A percentile compares a stretch with the other conserved stretches of the same genome.
Conservation (phyloP, 2,113 vertebrate genomes). For the Nanorana parkeri region DNA sequence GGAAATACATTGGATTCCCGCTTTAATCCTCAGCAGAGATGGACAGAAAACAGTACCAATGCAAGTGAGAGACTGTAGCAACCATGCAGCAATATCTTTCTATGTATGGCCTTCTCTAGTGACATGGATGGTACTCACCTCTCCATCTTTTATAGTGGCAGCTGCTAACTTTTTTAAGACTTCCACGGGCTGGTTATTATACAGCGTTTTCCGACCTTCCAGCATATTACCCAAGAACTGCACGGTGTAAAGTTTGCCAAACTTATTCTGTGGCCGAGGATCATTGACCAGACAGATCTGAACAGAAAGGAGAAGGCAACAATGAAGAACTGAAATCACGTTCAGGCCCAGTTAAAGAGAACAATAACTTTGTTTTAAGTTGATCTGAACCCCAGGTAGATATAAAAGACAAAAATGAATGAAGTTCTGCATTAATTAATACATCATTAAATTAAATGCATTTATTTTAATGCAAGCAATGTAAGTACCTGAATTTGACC, state of each 20-base stretch:
- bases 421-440: no score
- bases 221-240: constrained; percentile 95
- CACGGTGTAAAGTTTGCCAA: constrained; percentile 89
- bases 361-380: no score
- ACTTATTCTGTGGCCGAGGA: constrained; percentile 90
- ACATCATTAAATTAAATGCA: no score
- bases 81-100: background rate
- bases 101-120: background rate
- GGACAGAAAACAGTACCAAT: no score
- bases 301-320: constrained; percentile 12
- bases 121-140: constrained; percentile 75
- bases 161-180: constrained; percentile 89
- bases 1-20: background rate
- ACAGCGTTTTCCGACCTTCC: constrained; percentile 83
- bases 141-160: constrained; percentile 91
- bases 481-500: no score
- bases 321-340: background rate
- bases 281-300: constrained; percentile 97
- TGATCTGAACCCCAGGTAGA: no score
- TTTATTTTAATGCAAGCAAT: no score
- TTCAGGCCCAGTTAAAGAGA: no score
- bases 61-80: background rate
- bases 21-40: no score
- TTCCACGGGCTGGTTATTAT: constrained; percentile 94
- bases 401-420: no score